A percentile compares a stretch with the other conserved stretches of the same genome.
These are phyloP conservation scores for Liolophura sinensis DNA, from an alignment of 1,140 invertebrate species.

Conservation along the genomic window DNA sequence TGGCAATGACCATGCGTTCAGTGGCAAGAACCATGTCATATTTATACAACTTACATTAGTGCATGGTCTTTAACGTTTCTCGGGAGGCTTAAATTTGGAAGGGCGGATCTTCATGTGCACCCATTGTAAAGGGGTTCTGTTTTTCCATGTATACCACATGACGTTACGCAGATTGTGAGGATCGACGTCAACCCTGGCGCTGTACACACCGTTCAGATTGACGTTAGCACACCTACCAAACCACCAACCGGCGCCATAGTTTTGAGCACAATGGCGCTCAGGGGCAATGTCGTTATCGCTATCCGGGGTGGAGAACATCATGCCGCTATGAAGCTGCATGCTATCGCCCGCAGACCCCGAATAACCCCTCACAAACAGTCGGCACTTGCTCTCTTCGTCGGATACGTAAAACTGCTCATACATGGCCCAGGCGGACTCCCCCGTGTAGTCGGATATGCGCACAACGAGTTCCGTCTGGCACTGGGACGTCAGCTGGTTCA, in stretches of 20 bases:
- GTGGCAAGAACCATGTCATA: too few relatives aligned
- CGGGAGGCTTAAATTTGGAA: too few relatives aligned
- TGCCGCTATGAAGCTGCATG: conserved; percentile 64
- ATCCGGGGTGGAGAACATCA: conserved; percentile 67
- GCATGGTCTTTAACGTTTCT: too few relatives aligned
- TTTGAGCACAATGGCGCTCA: conserved; percentile 67
- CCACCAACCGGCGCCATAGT: conserved; percentile 66
- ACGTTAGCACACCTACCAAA: conserved; percentile 67
- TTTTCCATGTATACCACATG: too few relatives aligned
- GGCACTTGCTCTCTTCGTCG: conserved; percentile 76
- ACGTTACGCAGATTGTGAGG: too few relatives aligned
- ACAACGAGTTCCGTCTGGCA: too few relatives aligned
- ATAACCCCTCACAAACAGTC: conserved; percentile 87
- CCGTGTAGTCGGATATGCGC: conserved; percentile 86
- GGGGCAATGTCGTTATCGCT: conserved; percentile 64
- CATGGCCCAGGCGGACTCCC: conserved; percentile 68
- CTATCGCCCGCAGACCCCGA: conserved; percentile 79
- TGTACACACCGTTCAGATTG: conserved; percentile 67
- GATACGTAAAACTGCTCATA: conserved; percentile 32
- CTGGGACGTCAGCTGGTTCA: too few relatives aligned
- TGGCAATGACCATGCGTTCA: too few relatives aligned
- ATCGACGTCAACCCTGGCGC: conserved; percentile 29
- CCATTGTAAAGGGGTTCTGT: too few relatives aligned
- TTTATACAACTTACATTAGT: too few relatives aligned
- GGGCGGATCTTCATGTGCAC: too few relatives aligned